These are phyloP conservation scores for Unio pictorum DNA, from an alignment of 2,888 invertebrate genomes.

Conservation along the genomic window DNA sequence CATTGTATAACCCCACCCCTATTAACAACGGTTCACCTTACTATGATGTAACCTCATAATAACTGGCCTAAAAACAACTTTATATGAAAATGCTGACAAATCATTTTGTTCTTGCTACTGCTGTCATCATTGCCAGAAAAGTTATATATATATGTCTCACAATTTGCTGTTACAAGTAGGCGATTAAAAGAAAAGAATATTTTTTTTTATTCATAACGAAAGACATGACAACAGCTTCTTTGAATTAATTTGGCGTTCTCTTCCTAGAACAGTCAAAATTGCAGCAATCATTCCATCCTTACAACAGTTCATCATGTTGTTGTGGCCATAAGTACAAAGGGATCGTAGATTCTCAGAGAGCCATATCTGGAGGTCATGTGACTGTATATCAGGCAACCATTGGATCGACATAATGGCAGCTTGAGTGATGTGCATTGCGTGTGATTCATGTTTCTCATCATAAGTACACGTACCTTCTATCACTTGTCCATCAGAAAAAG, in stretches of 20 bases:
- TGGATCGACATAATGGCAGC: conserved; percentile 74
- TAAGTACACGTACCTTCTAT: conserved; percentile 53
- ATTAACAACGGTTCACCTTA: too few species aligned
- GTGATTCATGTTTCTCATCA: conserved; percentile 46
- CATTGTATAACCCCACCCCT: too few species aligned
- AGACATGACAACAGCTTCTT: conserved; percentile 69
- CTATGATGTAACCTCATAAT: too few species aligned
- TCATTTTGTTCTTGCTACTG: too few species aligned
- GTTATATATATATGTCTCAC: too few species aligned
- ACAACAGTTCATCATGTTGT: conserved; percentile 76
- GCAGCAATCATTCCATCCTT: conserved; percentile 74
- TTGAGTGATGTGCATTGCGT: conserved; percentile 71
- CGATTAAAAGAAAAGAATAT: neutral
- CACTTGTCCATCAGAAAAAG: conserved; percentile 36
- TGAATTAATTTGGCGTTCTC: conserved; percentile 71
- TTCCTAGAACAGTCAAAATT: conserved; percentile 72
- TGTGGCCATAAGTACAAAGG: too few species aligned
- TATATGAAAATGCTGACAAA: too few species aligned
- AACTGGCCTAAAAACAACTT: too few species aligned
- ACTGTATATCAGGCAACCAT: conserved; percentile 74
- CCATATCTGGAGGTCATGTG: conserved; percentile 72
- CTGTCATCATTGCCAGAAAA: too few species aligned
- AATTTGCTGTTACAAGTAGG: neutral
- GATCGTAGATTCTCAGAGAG: conserved; percentile 70
- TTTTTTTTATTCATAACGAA: neutral